Conservation (phyloP, 2,888 invertebrate species). For the Dicyrtoma fusca region DNA sequence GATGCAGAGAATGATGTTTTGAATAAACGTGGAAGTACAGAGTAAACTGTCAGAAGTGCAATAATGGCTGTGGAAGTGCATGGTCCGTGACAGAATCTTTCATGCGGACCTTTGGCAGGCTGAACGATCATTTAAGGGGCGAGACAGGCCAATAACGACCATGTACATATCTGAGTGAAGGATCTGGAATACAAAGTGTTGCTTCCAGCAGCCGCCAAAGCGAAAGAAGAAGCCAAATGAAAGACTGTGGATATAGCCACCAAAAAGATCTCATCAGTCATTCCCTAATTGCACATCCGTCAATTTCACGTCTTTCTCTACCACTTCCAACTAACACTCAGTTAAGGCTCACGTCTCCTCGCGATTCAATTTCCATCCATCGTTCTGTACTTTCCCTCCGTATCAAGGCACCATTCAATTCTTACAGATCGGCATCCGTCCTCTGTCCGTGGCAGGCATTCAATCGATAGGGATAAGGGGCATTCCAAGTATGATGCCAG, state of each 20-base stretch:
- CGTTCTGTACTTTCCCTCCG: neutral
- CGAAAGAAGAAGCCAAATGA: no score
- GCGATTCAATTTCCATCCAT: constrained; percentile 5
- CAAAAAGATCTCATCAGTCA: constrained; percentile 54
- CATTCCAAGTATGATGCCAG: no score
- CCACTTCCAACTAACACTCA: constrained; percentile 1
- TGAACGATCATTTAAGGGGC: constrained; percentile 39
- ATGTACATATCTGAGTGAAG: constrained; percentile 20
- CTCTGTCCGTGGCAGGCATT: no score
- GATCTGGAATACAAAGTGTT: no score
- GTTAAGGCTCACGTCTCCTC: no score
- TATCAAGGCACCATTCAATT: neutral
- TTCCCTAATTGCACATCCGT: constrained; percentile 56
- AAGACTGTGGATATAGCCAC: neutral
- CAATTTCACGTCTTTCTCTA: constrained; percentile 50
- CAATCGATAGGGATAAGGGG: no score
- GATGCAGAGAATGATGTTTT: no score
- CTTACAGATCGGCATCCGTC: neutral
- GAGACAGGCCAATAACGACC: constrained; percentile 40
- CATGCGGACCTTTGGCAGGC: constrained; percentile 32
- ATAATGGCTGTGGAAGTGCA: neutral
- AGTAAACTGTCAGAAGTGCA: neutral
- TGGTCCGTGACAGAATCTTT: constrained; percentile 41
- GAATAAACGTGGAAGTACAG: no score
- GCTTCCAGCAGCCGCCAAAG: no score